Conservation (phyloP, 1,140 invertebrate species). For the Maconellicoccus hirsutus region DNA sequence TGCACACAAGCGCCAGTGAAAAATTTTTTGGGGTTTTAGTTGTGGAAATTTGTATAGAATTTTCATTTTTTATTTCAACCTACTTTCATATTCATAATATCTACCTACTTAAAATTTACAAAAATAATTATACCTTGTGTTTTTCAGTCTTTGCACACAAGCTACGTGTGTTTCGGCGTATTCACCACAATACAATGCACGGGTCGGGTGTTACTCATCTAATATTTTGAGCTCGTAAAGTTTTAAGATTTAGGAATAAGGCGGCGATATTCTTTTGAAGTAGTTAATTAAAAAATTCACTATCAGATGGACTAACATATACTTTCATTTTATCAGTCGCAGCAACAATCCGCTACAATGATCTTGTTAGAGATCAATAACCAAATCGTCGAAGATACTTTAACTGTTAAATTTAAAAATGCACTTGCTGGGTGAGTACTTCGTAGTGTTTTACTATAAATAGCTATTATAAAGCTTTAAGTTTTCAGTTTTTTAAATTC, state of each 20-base stretch:
- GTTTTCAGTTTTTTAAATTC: no score
- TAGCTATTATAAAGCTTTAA: no score
- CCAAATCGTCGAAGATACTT: constrained; percentile 90
- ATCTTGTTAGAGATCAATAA: constrained; percentile 98
- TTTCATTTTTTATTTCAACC: no score
- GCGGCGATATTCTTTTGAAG: background rate
- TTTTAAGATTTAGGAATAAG: background rate
- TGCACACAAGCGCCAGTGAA: no score
- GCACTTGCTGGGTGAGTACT: constrained; percentile 75
- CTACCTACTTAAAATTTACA: no score
- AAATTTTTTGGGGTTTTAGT: no score
- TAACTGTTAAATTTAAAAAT: constrained; percentile 91
- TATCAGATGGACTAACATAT: background rate
- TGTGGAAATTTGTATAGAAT: no score
- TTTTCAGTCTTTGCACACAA: background rate
- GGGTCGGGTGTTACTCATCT: constrained; percentile 11
- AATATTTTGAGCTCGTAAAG: background rate
- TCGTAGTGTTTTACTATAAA: background rate
- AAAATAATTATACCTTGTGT: background rate
- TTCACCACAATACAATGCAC: background rate
- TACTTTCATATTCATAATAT: no score
- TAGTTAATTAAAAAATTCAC: constrained; percentile 4
- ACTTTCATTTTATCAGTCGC: background rate
- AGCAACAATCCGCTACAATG: constrained; percentile 45
- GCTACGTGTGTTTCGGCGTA: constrained; percentile 21